A percentile compares a stretch with the other conserved stretches of the same genome.
Evolutionary conservation across 2,797 vertebrate species (phyloP).

Genomic region (Tarsius wallacei): DNA sequence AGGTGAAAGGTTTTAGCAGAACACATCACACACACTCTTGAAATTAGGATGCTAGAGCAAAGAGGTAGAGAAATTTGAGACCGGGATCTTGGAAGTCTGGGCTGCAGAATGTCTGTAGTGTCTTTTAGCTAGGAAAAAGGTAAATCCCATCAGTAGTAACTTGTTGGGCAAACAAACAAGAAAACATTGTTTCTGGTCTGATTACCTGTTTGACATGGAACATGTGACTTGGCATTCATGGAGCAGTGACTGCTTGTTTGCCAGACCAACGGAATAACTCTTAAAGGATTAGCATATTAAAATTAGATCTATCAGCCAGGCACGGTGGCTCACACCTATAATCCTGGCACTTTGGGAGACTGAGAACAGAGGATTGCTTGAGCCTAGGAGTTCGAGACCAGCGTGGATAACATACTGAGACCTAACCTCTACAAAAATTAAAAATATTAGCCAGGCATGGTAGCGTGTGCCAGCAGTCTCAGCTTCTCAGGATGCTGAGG

Average conservation of each 20-base stretch:
- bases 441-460: too few relatives aligned
- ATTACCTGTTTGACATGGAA: too few relatives aligned
- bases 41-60: background rate
- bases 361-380: too few relatives aligned
- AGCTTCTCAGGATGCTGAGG: too few relatives aligned
- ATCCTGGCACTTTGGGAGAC: too few relatives aligned
- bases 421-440: too few relatives aligned
- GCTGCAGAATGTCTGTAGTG: background rate
- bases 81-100: background rate
- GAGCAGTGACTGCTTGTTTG: background rate
- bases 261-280: background rate
- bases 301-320: background rate
- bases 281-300: background rate
- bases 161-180: background rate
- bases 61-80: background rate
- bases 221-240: too few relatives aligned
- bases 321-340: too few relatives aligned
- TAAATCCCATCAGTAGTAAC: background rate
- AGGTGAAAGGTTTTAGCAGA: background rate
- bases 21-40: background rate
- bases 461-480: too few relatives aligned
- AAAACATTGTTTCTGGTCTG: background rate
- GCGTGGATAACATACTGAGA: too few relatives aligned
- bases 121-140: background rate
- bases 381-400: too few relatives aligned